Evolutionary conservation across 2,888 invertebrate species (phyloP).

Genomic region (Drosophila suboccidentalis): DNA sequence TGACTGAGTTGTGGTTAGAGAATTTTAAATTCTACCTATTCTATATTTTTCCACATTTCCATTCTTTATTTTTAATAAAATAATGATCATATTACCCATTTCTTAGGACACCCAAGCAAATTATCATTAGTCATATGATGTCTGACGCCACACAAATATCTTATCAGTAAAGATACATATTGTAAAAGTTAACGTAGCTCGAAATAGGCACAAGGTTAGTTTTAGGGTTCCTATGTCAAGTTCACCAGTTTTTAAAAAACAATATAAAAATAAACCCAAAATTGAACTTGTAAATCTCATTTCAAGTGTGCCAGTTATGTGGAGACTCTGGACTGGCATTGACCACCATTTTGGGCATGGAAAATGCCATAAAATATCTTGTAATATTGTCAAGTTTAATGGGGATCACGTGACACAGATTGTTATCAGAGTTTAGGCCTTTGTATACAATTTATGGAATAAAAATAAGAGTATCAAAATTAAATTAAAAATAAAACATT

Average conservation of each 20-base stretch:
- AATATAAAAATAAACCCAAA: constrained; percentile 1
- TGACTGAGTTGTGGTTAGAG: neutral
- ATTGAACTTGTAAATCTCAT: constrained; percentile 31
- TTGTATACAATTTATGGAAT: constrained; percentile 3
- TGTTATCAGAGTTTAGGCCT: constrained; percentile 10
- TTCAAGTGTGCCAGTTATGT: constrained; percentile 19
- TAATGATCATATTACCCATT: constrained; percentile 1
- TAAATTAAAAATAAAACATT: neutral
- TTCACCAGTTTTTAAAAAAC: constrained; percentile 17
- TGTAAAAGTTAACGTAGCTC: neutral
- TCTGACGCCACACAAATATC: constrained; percentile 21
- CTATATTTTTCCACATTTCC: neutral
- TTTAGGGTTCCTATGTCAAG: constrained; percentile 37
- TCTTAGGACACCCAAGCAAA: constrained; percentile 1
- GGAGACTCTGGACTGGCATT: constrained; percentile 38
- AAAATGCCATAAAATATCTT: constrained; percentile 27
- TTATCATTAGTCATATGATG: constrained; percentile 46
- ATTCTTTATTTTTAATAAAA: neutral
- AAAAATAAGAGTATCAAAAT: too few species aligned
- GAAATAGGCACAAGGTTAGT: constrained; percentile 13
- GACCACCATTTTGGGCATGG: constrained; percentile 6
- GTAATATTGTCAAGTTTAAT: constrained; percentile 45
- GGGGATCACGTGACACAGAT: constrained; percentile 38
- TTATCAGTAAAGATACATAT: constrained; percentile 33
- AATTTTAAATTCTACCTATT: neutral